These are phyloP conservation scores for Aphelocoma californica DNA, from an alignment of 2,797 vertebrate species.

Conservation along the genomic window DNA sequence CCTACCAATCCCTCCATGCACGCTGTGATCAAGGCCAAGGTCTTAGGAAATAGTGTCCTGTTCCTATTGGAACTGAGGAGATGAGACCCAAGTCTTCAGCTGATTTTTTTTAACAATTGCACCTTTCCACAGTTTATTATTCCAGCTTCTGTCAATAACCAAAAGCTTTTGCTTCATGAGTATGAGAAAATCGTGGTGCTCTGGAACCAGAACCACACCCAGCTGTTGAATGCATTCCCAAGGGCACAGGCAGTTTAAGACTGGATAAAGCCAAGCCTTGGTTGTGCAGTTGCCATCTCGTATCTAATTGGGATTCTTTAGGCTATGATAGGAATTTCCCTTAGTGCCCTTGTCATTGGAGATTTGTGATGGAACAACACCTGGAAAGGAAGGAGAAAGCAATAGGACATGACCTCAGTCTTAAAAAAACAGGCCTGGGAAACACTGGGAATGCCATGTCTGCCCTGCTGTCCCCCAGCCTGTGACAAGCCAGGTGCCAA, in stretches of 20 bases:
- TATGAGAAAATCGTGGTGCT: neutral
- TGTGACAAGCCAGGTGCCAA: neutral
- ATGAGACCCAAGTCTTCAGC: neutral
- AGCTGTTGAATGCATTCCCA: neutral
- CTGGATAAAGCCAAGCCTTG: neutral
- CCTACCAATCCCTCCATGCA: neutral
- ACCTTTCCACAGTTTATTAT: neutral
- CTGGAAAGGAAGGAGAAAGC: neutral
- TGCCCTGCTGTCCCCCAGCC: neutral
- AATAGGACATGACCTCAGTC: neutral
- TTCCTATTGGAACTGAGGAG: neutral
- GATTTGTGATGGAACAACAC: neutral
- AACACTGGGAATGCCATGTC: neutral
- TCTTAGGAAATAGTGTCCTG: neutral
- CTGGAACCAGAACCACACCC: neutral
- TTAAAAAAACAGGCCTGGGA: neutral
- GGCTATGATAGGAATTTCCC: neutral
- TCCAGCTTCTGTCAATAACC: neutral
- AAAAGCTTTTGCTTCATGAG: neutral
- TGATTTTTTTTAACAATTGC: neutral
- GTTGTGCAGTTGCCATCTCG: neutral
- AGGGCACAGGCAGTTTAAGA: neutral
- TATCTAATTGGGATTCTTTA: neutral
- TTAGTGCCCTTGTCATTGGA: neutral
- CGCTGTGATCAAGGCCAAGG: neutral